These are phyloP conservation scores for Chrysomallon squamiferum DNA, from an alignment of 1,140 invertebrate genomes.

Conservation along the genomic window DNA sequence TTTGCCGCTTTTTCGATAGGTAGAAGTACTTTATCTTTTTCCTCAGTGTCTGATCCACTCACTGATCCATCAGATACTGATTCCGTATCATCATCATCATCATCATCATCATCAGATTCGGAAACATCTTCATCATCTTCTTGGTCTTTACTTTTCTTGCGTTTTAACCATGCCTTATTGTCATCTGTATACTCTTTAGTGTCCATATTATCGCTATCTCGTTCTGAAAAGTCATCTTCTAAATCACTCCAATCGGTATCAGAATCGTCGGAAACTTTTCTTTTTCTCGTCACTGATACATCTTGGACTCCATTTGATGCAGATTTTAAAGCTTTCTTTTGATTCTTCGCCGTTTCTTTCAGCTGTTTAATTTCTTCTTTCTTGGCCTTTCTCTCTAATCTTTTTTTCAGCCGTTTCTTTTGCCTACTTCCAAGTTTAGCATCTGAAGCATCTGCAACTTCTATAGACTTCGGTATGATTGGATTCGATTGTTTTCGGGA, in stretches of 20 bases:
- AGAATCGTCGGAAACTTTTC: constrained; percentile 1
- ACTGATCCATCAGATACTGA: constrained; percentile 22
- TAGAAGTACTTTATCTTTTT: constrained; percentile 4
- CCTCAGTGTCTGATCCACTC: constrained; percentile 17
- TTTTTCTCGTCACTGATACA: neutral
- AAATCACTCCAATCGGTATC: constrained; percentile 23
- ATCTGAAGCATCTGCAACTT: neutral
- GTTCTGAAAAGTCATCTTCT: constrained; percentile 11
- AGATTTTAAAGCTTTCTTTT: no score
- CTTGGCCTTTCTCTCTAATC: neutral
- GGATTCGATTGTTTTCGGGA: constrained; percentile 84
- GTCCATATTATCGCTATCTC: constrained; percentile 24
- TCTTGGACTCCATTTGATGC: neutral
- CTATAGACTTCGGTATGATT: constrained; percentile 69
- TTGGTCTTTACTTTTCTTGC: neutral
- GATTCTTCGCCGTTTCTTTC: neutral
- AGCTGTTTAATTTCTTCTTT: neutral
- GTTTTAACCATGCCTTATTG: constrained; percentile 4
- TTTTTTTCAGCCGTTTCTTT: neutral
- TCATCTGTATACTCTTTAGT: neutral
- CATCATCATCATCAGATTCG: constrained; percentile 32
- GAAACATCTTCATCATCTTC: constrained; percentile 29
- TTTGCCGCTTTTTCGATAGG: constrained; percentile 83
- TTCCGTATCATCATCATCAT: constrained; percentile 47
- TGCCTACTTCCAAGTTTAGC: neutral